Conservation (phyloP, 1,140 invertebrate species). For the Formica selysi region DNA sequence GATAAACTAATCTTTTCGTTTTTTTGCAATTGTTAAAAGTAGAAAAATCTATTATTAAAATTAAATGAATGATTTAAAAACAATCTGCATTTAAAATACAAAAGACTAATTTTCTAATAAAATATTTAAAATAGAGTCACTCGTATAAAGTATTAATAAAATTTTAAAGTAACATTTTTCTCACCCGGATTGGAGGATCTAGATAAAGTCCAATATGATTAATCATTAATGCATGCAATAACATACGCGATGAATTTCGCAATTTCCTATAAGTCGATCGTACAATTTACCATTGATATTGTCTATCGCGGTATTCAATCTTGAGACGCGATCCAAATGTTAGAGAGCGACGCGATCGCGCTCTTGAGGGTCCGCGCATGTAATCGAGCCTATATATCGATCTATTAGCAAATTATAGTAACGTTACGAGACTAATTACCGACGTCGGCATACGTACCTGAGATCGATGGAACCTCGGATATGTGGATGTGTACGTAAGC, state of each 20-base stretch:
- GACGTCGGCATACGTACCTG: conserved; percentile 62
- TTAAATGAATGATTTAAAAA: neutral
- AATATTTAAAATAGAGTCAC: neutral
- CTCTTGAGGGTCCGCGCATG: conserved; percentile 18
- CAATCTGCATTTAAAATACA: neutral
- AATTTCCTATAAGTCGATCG: neutral
- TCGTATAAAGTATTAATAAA: neutral
- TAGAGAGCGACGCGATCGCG: conserved; percentile 13
- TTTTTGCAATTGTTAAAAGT: neutral
- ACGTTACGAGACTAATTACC: conserved; percentile 76
- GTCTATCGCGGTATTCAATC: neutral
- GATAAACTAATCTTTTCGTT: neutral
- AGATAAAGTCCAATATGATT: neutral
- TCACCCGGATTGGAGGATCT: too few relatives aligned
- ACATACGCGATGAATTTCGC: neutral
- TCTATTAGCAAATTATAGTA: conserved; percentile 72
- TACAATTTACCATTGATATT: conserved; percentile 14
- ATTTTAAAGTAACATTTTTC: too few relatives aligned
- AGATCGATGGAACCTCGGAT: conserved; percentile 70
- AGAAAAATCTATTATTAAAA: neutral
- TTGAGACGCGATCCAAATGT: neutral
- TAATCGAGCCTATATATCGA: conserved; percentile 57
- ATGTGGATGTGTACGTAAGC: neutral
- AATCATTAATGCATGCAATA: neutral
- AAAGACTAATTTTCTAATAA: neutral